Base-by-base conservation (phyloP, 2,888 invertebrate species). In the Nysson spinosus region DNA sequence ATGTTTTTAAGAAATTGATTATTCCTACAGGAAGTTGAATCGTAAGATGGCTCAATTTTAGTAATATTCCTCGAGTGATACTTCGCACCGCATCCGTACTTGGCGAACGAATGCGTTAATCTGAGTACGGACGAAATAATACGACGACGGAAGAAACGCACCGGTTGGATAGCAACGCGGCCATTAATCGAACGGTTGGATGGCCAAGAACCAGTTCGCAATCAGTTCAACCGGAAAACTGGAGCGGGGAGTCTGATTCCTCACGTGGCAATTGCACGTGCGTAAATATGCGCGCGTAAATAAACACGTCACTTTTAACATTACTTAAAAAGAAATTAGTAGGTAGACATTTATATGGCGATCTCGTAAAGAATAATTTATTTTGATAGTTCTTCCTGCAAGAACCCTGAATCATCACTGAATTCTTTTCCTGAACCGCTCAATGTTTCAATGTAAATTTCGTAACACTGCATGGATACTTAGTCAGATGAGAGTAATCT, bases 161-260 rank as follows among this genome's bases (percentile, higher is more conserved):
- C 65, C 66, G 62, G 61, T 44, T 40, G 47, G 44, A 64, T 71
- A 72, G 63, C 68, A 52, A 51, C 63, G 49, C 60, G 65, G 63
- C 72, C 76, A 76, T 76, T 79, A 76, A 83, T 83, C 80, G 68
- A 84, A 84, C 81, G 84, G 79, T 83, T 83, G 82, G 84, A 84
- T 82, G 82, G 69, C 77, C 83, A 80, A 80, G 75, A 85, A 84
- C 83, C 83, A 83, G 84, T 85, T 84, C 79, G 77, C 73, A 75
- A 81, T 83, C 78, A 82, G 83, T 80, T 82, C 74, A 79, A 80
- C 80, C 79, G 82, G 78, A 83, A 84, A 84, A 83, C 80, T 77
- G 74, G 75, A 75, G 22, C 57, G 55, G 34, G 51, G 35, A 49
- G 30, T 20, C 17, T 32, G 34, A 9, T 47, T 14, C 35, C 57